Evolutionary conservation across 35 echinoderm and acorn worm species (phyloP).

Genomic region (Eucidaris tribuloides): DNA sequence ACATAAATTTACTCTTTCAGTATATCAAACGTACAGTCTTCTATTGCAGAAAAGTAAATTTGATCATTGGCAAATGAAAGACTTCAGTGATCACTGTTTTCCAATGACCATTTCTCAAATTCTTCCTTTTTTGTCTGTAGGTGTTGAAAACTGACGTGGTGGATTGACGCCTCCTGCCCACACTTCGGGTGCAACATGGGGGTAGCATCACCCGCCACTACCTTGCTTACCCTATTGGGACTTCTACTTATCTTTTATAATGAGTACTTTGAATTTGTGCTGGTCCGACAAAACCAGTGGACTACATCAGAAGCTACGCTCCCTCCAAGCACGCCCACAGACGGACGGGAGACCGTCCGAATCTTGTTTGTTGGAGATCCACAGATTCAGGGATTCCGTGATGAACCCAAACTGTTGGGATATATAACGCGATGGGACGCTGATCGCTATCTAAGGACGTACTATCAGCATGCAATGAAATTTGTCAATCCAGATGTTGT

Average conservation of each 20-base stretch:
- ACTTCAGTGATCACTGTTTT: too few relatives aligned
- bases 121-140: too few relatives aligned
- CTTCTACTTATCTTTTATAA: constrained; percentile 51
- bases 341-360: constrained; percentile 31
- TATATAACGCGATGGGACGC: constrained; percentile 50
- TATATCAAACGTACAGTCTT: too few relatives aligned
- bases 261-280: constrained; percentile 47
- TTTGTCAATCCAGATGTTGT: constrained; percentile 60
- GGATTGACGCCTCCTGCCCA: too few relatives aligned
- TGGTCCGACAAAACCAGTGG: constrained; percentile 49
- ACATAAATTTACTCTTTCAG: too few relatives aligned
- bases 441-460: constrained; percentile 38
- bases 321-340: not conserved
- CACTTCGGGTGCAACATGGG: too few relatives aligned
- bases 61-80: too few relatives aligned
- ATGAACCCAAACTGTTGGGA: constrained; percentile 36
- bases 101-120: too few relatives aligned
- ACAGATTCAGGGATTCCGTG: constrained; percentile 46
- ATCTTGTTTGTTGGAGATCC: constrained; percentile 67
- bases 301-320: constrained; percentile 17
- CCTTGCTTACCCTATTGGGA: constrained; percentile 21
- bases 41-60: too few relatives aligned
- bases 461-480: constrained; percentile 39
- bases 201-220: not conserved
- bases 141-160: too few relatives aligned